Base-by-base conservation (phyloP, 2,797 vertebrate genomes). In the Dipus sagitta region DNA sequence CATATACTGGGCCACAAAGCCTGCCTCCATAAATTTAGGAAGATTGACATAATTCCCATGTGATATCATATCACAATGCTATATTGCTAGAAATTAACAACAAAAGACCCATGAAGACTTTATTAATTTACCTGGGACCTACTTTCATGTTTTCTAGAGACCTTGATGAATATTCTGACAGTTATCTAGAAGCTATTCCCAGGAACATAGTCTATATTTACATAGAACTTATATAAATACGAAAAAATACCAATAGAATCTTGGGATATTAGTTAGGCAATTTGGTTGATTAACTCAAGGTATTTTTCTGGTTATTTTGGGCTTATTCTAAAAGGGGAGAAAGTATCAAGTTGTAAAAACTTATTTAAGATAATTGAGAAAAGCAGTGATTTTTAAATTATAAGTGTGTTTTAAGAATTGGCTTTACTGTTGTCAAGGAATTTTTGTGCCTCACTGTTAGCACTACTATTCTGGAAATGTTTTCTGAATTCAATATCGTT, bases 181-280 rank as follows among this genome's bases (percentile, higher is more conserved):
- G 10, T 83, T 86, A 6, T 83, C 10, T 88, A 85, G 65, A 95
- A n/a, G 80, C 23, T 88, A 32, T 95, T 70, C 30, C n/a, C 68
- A 94, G 17, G 88, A 84, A 88, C 20, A 93, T 38, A 90, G 47
- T 52, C 32, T 64, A 32, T 52, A 78, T 34, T 34, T 64, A 84
- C 75, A 26, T 65, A 58, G 74, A 80, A 85, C 79, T 0, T 76
- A n/a, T 47, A 78, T 62, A 62, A 58, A n/a, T 76, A 88, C 38
- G 47, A 86, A 95, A 93, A 68, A 60, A 60, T 76, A 32, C 42
- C 54, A 81, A 34, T 79, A 86, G 93, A 92, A 95, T 91, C 10
- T 87, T 88, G 86, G 8, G 23, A 24, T 81, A 0, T 87, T 87
- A 5, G 74, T 58, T 81, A 30, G 62, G 21, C 34, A 62, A 17